A percentile compares a stretch with the other conserved stretches of the same genome.
These are phyloP conservation scores for Ephialtes manifestator DNA, from an alignment of 2,888 invertebrate genomes.

Conservation along the genomic window DNA sequence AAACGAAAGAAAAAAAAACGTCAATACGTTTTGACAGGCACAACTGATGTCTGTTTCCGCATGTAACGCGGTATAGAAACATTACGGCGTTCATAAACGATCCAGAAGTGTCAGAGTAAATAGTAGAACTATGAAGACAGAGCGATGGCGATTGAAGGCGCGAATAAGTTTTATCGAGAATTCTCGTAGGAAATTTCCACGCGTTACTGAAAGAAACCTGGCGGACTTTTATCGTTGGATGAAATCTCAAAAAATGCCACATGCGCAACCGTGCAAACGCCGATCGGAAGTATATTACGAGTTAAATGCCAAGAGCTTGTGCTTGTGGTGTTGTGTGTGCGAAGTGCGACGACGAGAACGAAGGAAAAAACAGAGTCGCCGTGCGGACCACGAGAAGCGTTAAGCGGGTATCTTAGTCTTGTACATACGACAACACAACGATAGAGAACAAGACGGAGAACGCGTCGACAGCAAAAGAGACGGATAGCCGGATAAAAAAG, in stretches of 20 bases:
- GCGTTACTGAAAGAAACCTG: constrained; percentile 57
- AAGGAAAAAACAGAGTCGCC: constrained; percentile 59
- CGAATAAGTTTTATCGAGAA: constrained; percentile 49
- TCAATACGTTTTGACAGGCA: not conserved
- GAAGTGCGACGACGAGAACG: constrained; percentile 50
- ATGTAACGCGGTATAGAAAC: not conserved
- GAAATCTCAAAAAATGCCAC: constrained; percentile 78
- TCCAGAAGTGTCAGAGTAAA: not conserved
- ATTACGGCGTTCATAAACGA: not conserved
- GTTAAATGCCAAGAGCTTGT: constrained; percentile 76
- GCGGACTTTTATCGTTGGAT: constrained; percentile 74
- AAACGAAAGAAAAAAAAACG: not conserved
- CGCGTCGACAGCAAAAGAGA: constrained; percentile 53
- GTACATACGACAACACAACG: constrained; percentile 2
- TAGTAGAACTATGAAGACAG: constrained; percentile 21
- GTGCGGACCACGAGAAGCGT: constrained; percentile 1
- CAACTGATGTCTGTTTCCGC: not conserved
- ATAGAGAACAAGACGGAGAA: constrained; percentile 53
- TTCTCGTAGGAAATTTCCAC: constrained; percentile 79
- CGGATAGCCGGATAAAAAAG: constrained; percentile 67
- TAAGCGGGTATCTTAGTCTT: constrained; percentile 54
- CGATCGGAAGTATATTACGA: constrained; percentile 81
- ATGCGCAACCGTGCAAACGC: constrained; percentile 68
- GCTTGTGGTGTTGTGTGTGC: constrained; percentile 38
- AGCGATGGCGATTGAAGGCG: constrained; percentile 7